A percentile compares a stretch with the other conserved stretches of the same genome.
Evolutionary conservation across 2,888 invertebrate genomes (phyloP).

Genomic region (Drosophila anceps): DNA sequence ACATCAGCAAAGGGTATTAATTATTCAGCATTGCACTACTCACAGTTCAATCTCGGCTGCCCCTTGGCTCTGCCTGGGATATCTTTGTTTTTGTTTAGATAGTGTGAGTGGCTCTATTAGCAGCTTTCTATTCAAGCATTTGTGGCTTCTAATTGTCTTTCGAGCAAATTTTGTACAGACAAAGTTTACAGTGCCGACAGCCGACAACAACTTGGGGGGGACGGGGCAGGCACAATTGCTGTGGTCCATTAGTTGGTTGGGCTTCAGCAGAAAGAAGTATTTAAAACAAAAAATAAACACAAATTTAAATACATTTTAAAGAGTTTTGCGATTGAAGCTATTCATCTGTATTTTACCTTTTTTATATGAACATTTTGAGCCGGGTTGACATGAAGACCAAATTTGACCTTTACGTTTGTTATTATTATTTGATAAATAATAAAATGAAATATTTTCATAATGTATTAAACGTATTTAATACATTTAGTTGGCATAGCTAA

Average conservation of each 20-base stretch:
- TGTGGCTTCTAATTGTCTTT: conserved; percentile 62
- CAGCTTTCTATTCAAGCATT: conserved; percentile 47
- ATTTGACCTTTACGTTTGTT: not conserved
- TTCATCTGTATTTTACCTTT: not conserved
- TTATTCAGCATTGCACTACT: not conserved
- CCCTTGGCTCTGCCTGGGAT: conserved; percentile 6
- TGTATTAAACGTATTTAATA: too few species aligned
- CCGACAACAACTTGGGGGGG: conserved; percentile 12
- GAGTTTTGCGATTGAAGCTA: conserved; percentile 2
- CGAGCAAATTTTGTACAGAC: conserved; percentile 46
- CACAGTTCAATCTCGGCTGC: not conserved
- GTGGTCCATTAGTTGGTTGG: conserved; percentile 20
- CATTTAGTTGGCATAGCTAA: too few species aligned
- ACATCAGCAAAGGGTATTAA: not conserved
- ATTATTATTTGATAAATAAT: not conserved
- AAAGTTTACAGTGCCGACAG: conserved; percentile 38
- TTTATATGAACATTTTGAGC: not conserved
- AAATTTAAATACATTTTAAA: conserved; percentile 7
- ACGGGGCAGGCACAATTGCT: conserved; percentile 22
- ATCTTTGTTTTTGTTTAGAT: conserved; percentile 38
- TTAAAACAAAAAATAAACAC: not conserved
- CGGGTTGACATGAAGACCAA: not conserved
- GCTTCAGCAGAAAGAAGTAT: not conserved
- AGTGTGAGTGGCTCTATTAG: conserved; percentile 56
- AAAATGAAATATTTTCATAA: not conserved